These are phyloP conservation scores for Podabrus alpinus DNA, from an alignment of 2,888 invertebrate species.

Conservation along the genomic window DNA sequence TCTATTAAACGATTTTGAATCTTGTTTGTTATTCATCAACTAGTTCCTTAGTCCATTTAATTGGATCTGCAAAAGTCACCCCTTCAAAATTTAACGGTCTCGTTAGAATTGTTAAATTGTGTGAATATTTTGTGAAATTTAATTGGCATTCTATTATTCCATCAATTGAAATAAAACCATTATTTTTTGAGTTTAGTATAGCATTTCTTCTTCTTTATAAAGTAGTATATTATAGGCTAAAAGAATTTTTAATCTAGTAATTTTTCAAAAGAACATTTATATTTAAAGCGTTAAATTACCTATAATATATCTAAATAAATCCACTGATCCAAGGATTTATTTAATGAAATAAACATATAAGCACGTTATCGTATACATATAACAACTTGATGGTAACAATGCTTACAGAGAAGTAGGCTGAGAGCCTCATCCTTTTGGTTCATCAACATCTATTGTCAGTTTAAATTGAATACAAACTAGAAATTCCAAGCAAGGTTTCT, in stretches of 20 bases:
- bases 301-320: neutral
- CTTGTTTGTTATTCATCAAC: neutral
- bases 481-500: conserved; percentile 46
- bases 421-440: conserved; percentile 49
- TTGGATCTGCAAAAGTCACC: neutral
- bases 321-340: neutral
- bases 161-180: neutral
- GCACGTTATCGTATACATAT: neutral
- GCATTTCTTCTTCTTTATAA: neutral
- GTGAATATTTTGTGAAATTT: neutral
- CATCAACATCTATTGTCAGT: conserved; percentile 51
- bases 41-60: neutral
- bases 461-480: conserved; percentile 52
- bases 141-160: neutral
- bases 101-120: neutral
- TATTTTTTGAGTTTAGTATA: neutral
- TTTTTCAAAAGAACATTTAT: neutral
- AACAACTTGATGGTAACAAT: conserved; percentile 37
- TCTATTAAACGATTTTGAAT: neutral
- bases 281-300: neutral
- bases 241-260: neutral
- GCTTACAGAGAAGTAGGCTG: conserved; percentile 39
- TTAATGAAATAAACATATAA: neutral
- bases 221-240: no score
- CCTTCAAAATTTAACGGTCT: neutral